These are phyloP conservation scores for Thunnus albacares DNA, from an alignment of 2,797 vertebrate species.

Conservation along the genomic window DNA sequence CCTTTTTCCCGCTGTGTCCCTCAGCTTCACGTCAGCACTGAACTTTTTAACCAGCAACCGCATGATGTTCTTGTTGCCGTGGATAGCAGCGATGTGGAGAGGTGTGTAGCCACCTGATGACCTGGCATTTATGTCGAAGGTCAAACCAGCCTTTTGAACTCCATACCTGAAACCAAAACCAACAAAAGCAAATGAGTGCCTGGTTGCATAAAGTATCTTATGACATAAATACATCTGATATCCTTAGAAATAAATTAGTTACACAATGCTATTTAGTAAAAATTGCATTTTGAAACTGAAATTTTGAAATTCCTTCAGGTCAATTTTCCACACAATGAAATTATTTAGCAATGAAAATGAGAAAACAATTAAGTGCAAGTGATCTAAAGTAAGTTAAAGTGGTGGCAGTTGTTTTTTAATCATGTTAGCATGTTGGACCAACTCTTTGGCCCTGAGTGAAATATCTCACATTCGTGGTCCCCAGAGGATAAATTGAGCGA, in stretches of 20 bases:
- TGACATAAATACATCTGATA: neutral
- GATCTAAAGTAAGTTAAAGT: neutral
- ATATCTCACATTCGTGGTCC: neutral
- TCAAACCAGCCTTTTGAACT: slow-evolving; percentile 81
- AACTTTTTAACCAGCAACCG: slow-evolving; percentile 90
- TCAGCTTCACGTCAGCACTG: slow-evolving; percentile 83
- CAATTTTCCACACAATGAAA: neutral
- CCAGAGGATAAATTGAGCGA: neutral
- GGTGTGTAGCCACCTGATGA: slow-evolving; percentile 93
- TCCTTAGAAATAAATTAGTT: neutral
- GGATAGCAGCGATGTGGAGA: slow-evolving; percentile 93
- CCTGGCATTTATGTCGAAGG: slow-evolving; percentile 86
- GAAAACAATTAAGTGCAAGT: neutral
- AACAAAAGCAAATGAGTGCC: neutral
- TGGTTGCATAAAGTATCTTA: neutral
- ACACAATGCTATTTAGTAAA: neutral
- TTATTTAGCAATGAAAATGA: neutral
- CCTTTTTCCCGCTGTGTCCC: slow-evolving; percentile 91
- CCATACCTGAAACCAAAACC: slow-evolving; percentile 73
- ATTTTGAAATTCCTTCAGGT: neutral
- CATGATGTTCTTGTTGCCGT: slow-evolving; percentile 89
- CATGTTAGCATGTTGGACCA: neutral
- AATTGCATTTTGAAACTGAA: neutral
- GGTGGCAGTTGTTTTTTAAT: neutral
- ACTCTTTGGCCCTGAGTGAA: no score